Evolutionary conservation across 64 coral and sea anemone species (phyloP).

Genomic region (Montipora foliosa): DNA sequence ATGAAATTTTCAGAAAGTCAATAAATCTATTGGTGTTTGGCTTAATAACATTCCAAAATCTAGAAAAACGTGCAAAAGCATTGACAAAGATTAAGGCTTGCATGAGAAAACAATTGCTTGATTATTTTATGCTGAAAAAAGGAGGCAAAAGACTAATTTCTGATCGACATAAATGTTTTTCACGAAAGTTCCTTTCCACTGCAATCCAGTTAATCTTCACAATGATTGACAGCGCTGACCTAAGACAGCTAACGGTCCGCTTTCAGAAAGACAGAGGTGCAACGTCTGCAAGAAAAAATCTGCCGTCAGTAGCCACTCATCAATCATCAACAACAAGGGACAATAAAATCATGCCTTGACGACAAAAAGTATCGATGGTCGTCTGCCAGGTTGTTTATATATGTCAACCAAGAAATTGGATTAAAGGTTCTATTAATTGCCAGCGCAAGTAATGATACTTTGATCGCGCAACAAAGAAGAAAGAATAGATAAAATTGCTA

Average conservation of each 20-base stretch:
- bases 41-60: neutral
- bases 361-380: neutral
- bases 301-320: constrained; percentile 11
- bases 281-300: constrained; percentile 35
- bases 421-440: constrained; percentile 5
- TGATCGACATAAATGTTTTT: neutral
- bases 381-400: neutral
- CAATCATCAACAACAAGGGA: constrained; percentile 24
- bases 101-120: neutral
- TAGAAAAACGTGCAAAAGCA: neutral
- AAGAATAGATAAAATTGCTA: no score
- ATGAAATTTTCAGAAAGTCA: neutral
- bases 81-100: neutral
- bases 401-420: neutral
- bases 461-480: no score
- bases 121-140: neutral
- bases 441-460: neutral
- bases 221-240: neutral
- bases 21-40: neutral
- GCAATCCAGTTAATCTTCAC: neutral
- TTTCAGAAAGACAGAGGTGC: constrained; percentile 27
- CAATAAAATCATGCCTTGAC: neutral
- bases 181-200: neutral
- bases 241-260: neutral
- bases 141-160: neutral